Evolutionary conservation across 2,797 vertebrate species (phyloP).

Genomic region (Gila robusta): DNA sequence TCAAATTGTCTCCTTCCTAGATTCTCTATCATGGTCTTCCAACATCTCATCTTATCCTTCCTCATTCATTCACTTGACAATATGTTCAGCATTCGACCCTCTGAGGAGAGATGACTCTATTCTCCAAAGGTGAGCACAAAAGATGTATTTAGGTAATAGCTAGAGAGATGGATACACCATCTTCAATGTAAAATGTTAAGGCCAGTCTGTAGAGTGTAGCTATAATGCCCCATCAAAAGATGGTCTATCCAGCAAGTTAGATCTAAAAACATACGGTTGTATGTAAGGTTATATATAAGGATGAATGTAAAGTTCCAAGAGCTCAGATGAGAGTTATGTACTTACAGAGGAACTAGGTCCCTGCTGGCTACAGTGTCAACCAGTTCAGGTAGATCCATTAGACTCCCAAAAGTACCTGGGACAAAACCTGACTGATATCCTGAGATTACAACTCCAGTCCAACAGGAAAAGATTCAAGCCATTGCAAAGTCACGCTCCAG

Average conservation of each 20-base stretch:
- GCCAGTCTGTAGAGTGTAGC: no score
- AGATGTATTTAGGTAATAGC: conserved; percentile 54
- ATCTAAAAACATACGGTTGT: neutral
- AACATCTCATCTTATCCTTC: neutral
- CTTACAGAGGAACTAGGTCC: conserved; percentile 78
- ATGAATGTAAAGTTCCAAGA: neutral
- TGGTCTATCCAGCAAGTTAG: neutral
- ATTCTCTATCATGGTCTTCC: neutral
- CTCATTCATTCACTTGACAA: neutral
- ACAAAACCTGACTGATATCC: conserved; percentile 70
- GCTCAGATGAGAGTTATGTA: conserved; percentile 60
- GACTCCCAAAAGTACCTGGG: conserved; percentile 72
- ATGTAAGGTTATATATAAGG: neutral
- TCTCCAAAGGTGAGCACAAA: conserved; percentile 33
- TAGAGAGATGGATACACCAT: neutral
- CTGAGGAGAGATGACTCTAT: conserved; percentile 7
- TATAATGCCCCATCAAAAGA: neutral
- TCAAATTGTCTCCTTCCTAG: neutral
- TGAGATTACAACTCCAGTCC: conserved; percentile 74
- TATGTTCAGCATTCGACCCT: conserved; percentile 30
- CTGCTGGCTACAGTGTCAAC: conserved; percentile 74
- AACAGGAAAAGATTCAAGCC: conserved; percentile 69
- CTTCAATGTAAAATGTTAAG: neutral
- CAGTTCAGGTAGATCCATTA: conserved; percentile 87
- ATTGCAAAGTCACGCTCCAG: conserved; percentile 71